These are phyloP conservation scores for Indri indri DNA, from an alignment of 2,113 vertebrate genomes.

Conservation along the genomic window DNA sequence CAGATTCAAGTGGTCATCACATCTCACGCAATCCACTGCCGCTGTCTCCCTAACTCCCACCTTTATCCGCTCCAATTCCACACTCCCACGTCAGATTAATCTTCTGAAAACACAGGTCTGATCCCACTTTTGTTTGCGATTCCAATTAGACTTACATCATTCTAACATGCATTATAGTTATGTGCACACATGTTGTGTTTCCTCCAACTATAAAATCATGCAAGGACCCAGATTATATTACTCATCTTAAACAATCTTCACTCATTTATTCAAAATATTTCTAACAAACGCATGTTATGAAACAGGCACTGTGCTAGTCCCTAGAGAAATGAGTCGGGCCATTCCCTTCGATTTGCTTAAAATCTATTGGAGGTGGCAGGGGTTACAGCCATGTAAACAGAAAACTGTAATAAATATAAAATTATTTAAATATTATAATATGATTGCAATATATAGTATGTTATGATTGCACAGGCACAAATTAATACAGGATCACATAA, in stretches of 20 bases:
- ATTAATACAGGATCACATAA: background rate
- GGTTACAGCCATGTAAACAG: background rate
- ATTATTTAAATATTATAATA: background rate
- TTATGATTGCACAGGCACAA: background rate
- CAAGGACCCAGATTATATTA: background rate
- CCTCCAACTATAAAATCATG: background rate
- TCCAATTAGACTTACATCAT: background rate
- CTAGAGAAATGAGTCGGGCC: background rate
- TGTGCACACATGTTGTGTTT: background rate
- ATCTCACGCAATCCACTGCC: background rate
- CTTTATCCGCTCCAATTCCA: background rate
- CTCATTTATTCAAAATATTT: background rate
- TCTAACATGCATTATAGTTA: background rate
- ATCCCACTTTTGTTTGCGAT: background rate
- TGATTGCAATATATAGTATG: background rate
- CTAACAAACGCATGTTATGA: background rate
- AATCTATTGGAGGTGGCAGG: background rate
- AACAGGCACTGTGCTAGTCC: background rate
- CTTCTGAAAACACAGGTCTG: background rate
- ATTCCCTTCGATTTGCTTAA: background rate
- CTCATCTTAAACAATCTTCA: background rate
- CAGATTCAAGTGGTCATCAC: background rate
- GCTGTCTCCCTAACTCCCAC: background rate
- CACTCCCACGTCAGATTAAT: background rate
- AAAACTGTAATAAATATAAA: background rate